phyloP scores from a whole-genome alignment of 2,113 vertebrate genomes.

The Solenodon paradoxus region DNA sequence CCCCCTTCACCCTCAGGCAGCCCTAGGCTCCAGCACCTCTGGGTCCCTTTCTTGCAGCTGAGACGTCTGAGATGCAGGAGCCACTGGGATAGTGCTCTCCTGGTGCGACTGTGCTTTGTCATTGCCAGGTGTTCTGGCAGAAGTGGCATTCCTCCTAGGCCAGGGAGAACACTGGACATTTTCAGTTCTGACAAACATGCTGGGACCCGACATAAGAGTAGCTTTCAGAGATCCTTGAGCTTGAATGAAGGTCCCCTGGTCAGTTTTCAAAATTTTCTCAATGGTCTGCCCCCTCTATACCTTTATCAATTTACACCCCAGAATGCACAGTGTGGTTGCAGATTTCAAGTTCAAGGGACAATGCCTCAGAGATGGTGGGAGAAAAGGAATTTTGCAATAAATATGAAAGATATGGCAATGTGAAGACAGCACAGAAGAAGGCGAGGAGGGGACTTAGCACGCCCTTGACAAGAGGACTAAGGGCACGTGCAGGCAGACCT shows the following conservation, averaged over 20 bases:
- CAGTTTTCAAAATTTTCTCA: neutral
- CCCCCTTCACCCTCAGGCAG: too few species aligned
- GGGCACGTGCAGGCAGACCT: too few species aligned
- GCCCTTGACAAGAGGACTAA: too few species aligned
- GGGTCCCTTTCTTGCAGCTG: neutral
- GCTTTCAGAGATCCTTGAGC: neutral
- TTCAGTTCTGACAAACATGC: neutral
- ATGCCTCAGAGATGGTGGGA: neutral
- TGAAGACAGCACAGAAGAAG: neutral
- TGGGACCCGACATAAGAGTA: neutral
- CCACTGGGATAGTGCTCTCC: neutral
- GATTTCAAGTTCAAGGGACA: neutral
- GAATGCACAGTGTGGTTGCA: neutral
- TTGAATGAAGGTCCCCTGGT: neutral
- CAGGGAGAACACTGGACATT: neutral
- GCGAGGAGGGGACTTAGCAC: neutral
- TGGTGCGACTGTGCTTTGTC: neutral
- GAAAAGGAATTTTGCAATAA: neutral
- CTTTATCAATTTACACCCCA: neutral
- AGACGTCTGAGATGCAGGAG: neutral
- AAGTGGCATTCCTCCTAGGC: neutral
- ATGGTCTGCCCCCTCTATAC: neutral
- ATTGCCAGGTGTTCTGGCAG: neutral
- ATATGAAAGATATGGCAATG: neutral
- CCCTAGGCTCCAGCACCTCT: neutral